These are phyloP conservation scores for Bergia sp. DNA, from an alignment of 92 coral and sea anemone species.

Conservation along the genomic window DNA sequence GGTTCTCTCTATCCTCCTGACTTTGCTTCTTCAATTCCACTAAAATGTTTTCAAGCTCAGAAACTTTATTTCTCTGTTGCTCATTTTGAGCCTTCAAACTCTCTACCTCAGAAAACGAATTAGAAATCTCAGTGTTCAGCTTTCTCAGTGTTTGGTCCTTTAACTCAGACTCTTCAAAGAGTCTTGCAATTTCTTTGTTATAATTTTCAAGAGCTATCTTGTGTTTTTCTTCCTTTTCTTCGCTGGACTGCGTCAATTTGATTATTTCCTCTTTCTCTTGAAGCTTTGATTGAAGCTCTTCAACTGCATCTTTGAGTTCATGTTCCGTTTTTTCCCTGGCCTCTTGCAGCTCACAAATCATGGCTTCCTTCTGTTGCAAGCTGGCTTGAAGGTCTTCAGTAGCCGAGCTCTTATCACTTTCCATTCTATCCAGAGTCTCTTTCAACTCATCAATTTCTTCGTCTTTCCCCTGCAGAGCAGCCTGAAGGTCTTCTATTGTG, in stretches of 20 bases:
- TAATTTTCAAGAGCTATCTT: slow-evolving; percentile 63
- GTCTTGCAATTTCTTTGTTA: slow-evolving; percentile 62
- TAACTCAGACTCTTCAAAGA: slow-evolving; percentile 52
- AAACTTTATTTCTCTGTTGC: slow-evolving; percentile 58
- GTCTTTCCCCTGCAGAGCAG: slow-evolving; percentile 15
- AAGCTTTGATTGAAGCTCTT: slow-evolving; percentile 69
- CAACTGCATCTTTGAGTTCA: slow-evolving; percentile 65
- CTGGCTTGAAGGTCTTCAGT: slow-evolving; percentile 72
- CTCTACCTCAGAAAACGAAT: slow-evolving; percentile 53
- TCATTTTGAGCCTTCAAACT: slow-evolving; percentile 53
- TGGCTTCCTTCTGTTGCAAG: slow-evolving; percentile 73
- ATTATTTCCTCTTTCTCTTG: slow-evolving; percentile 72
- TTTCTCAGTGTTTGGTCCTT: slow-evolving; percentile 45
- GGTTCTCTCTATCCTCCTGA: slow-evolving; percentile 68
- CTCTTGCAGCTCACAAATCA: slow-evolving; percentile 56
- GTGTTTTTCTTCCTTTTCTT: slow-evolving; percentile 53
- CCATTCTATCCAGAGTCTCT: slow-evolving; percentile 1
- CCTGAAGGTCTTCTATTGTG: slow-evolving; percentile 63
- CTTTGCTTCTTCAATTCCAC: slow-evolving; percentile 57
- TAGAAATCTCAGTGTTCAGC: slow-evolving; percentile 54
- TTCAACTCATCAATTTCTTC: slow-evolving; percentile 27
- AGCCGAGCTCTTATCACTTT: slow-evolving; percentile 60
- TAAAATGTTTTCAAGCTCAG: slow-evolving; percentile 63
- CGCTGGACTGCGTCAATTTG: slow-evolving; percentile 51
- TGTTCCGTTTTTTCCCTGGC: neutral